A percentile compares a stretch with the other conserved stretches of the same genome.
phyloP scores from a whole-genome alignment of 2,888 invertebrate species.

The Lasioglossum vierecki region DNA sequence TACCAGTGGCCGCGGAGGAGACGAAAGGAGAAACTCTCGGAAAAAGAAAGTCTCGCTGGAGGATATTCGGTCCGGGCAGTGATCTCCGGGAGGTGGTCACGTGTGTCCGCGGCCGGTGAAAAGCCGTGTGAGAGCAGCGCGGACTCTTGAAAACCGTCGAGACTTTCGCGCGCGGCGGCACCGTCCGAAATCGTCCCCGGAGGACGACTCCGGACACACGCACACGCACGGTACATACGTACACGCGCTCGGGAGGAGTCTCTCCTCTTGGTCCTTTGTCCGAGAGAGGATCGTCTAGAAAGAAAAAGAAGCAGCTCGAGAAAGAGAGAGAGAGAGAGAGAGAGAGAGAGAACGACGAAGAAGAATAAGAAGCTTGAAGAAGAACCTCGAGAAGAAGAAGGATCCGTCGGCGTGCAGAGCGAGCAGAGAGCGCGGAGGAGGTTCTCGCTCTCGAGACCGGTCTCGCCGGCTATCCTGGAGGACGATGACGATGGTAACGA shows the following conservation, averaged over 20 bases:
- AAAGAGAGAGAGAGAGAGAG: background rate
- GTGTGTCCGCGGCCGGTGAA: constrained; percentile 49
- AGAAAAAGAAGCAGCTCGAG: too few species aligned
- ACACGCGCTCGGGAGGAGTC: background rate
- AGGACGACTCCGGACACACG: background rate
- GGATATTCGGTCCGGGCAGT: constrained; percentile 44
- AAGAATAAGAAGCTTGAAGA: background rate
- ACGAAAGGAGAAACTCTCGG: constrained; percentile 26
- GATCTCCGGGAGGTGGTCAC: constrained; percentile 48
- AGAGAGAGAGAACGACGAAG: background rate
- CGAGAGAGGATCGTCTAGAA: background rate
- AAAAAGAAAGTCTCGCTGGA: constrained; percentile 44
- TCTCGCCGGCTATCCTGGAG: constrained; percentile 40
- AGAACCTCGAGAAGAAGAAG: background rate
- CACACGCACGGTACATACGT: too few species aligned
- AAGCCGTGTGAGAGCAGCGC: constrained; percentile 30
- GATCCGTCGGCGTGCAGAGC: background rate
- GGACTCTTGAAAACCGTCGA: constrained; percentile 16
- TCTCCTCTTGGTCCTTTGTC: background rate
- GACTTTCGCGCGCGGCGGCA: constrained; percentile 15
- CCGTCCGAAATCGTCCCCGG: constrained; percentile 1
- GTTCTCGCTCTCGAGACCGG: constrained; percentile 6
- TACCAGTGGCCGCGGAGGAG: background rate
- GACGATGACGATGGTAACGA: constrained; percentile 53
- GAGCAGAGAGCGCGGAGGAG: background rate